Evolutionary conservation across 2,797 vertebrate species (phyloP).

Genomic region (Peromyscus melanophrys): DNA sequence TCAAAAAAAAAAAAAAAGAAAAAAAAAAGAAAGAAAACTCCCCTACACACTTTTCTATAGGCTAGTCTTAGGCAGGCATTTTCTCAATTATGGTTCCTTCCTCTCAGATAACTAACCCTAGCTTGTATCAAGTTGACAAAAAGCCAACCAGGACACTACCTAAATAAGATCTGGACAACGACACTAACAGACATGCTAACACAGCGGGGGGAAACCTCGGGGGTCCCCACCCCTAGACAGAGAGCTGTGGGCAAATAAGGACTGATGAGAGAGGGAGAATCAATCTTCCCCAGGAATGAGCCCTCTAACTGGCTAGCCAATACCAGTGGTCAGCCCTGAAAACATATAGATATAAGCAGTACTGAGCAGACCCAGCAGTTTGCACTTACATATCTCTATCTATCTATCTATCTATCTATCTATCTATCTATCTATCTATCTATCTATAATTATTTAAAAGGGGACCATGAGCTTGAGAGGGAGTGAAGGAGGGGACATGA

Average conservation of each 20-base stretch:
- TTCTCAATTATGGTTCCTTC: neutral
- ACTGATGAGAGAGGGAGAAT: too few species aligned
- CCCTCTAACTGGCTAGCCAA: neutral
- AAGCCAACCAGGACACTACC: neutral
- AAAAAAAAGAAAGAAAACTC: too few species aligned
- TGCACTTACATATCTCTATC: neutral
- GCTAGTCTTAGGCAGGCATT: neutral
- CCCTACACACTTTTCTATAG: neutral
- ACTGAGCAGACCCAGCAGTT: too few species aligned
- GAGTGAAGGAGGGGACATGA: neutral
- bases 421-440: too few species aligned
- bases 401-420: too few species aligned
- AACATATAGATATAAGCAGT: neutral
- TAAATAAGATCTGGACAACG: neutral
- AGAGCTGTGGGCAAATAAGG: neutral
- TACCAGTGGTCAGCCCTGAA: neutral
- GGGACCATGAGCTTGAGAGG: neutral
- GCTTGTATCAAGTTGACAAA: neutral
- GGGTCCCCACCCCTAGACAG: neutral
- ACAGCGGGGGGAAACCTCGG: neutral
- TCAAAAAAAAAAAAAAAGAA: too few species aligned
- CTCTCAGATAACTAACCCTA: neutral
- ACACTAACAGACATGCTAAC: neutral
- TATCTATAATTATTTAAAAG: neutral
- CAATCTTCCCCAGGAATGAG: neutral